Conservation (phyloP, 2,797 vertebrate species). For the Dendrocincla fuliginosa region DNA sequence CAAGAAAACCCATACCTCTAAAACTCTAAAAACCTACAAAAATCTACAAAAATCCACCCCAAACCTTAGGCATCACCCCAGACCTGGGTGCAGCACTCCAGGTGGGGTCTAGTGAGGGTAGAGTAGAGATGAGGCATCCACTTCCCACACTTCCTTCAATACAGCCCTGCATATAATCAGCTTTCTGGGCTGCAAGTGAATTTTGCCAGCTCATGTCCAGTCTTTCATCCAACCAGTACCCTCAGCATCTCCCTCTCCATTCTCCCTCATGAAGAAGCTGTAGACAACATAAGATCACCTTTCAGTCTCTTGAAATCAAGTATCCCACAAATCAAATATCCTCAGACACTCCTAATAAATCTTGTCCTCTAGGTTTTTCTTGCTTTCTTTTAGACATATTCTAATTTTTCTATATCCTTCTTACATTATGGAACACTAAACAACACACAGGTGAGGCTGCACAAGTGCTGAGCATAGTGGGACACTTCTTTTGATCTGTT, state of each 20-base stretch:
- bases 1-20: no score
- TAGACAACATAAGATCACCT: background rate
- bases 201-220: background rate
- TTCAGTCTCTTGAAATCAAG: background rate
- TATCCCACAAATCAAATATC: background rate
- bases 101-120: background rate
- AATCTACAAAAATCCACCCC: no score
- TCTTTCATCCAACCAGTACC: background rate
- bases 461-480: background rate
- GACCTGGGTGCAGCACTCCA: background rate
- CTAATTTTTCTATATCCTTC: background rate
- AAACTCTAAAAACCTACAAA: no score
- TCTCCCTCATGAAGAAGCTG: background rate
- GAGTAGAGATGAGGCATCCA: background rate
- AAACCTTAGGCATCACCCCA: no score
- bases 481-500: background rate
- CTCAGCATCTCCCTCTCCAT: background rate
- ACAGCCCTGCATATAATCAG: background rate
- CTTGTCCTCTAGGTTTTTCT: background rate
- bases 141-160: background rate
- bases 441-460: background rate
- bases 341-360: background rate
- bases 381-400: background rate
- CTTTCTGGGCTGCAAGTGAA: rapidly evolving
- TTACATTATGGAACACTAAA: background rate